A percentile compares a stretch with the other conserved stretches of the same genome.
Conservation (phyloP, 2,113 vertebrate genomes). For the Microcebus lehilahytsara region DNA sequence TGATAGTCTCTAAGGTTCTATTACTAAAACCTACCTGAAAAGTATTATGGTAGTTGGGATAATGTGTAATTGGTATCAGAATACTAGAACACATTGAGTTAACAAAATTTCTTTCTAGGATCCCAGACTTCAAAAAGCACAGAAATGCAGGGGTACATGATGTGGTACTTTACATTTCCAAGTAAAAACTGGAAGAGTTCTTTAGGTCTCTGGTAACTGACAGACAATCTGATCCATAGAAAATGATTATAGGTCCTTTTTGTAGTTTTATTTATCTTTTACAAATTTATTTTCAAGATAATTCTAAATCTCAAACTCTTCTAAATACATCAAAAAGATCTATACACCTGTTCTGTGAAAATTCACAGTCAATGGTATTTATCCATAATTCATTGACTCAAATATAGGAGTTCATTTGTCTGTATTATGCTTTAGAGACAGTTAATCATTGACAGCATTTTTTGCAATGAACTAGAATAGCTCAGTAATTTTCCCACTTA, state of each 20-base stretch:
- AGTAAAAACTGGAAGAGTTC: constrained; percentile 15
- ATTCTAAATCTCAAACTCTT: constrained; percentile 46
- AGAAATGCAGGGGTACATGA: background rate
- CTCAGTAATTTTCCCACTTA: constrained; percentile 62
- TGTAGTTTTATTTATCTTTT: constrained; percentile 53
- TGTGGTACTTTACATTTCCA: background rate
- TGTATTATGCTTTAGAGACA: constrained; percentile 33
- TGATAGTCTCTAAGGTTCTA: background rate
- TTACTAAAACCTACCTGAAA: background rate
- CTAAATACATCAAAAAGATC: constrained; percentile 11
- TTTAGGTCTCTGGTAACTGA: constrained; percentile 11
- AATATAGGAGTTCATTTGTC: constrained; percentile 34
- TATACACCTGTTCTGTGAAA: background rate
- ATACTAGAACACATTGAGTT: background rate
- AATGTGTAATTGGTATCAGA: background rate
- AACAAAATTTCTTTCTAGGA: constrained; percentile 19
- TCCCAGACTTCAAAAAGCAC: background rate
- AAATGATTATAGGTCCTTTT: constrained; percentile 1
- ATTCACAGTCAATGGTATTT: constrained; percentile 18
- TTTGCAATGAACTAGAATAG: constrained; percentile 39
- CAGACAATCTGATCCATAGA: background rate
- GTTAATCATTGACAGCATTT: constrained; percentile 28
- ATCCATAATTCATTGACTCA: constrained; percentile 33
- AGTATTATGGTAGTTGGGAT: background rate
- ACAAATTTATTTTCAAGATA: constrained; percentile 51